Evolutionary conservation across 2,797 vertebrate species (phyloP).

Genomic region (Oreochromis mossambicus): DNA sequence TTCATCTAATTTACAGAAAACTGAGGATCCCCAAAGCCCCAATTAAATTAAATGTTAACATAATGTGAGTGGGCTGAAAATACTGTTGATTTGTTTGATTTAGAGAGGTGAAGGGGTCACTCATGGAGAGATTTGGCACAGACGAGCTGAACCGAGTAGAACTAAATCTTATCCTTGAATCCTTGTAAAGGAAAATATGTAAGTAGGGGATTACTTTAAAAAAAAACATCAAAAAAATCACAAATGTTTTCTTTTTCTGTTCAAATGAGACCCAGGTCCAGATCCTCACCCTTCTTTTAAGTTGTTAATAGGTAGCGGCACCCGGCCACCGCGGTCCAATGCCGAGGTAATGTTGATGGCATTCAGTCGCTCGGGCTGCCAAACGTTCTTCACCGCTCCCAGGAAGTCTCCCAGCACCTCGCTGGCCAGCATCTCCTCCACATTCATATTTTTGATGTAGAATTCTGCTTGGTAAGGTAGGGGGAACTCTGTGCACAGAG

Average conservation of each 20-base stretch:
- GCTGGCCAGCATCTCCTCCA: slow-evolving; percentile 98
- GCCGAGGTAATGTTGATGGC: slow-evolving; percentile 98
- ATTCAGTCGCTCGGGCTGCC: slow-evolving; percentile 95
- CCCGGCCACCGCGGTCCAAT: slow-evolving; percentile 91
- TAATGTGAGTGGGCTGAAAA: not conserved
- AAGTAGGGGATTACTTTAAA: not conserved
- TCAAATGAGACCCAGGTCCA: not conserved
- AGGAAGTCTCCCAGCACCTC: slow-evolving; percentile 98
- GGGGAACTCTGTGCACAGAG: slow-evolving; percentile 82
- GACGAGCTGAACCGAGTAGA: not conserved
- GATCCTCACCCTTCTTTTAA: slow-evolving; percentile 95
- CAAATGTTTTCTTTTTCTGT: not conserved
- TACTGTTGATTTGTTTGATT: slow-evolving; percentile 5
- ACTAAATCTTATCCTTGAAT: not conserved
- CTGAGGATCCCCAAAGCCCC: slow-evolving; percentile 19
- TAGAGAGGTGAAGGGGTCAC: not conserved
- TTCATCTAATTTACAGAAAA: slow-evolving; percentile 18
- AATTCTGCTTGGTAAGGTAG: slow-evolving; percentile 95
- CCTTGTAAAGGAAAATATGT: not conserved
- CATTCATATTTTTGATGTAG: slow-evolving; percentile 98
- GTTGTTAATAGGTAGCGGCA: slow-evolving; percentile 95
- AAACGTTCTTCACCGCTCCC: slow-evolving; percentile 96
- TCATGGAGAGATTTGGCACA: not conserved
- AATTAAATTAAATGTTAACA: slow-evolving; percentile 37
- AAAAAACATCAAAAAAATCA: not conserved